phyloP scores from a whole-genome alignment of 2,797 vertebrate genomes.

The Trachurus trachurus region DNA sequence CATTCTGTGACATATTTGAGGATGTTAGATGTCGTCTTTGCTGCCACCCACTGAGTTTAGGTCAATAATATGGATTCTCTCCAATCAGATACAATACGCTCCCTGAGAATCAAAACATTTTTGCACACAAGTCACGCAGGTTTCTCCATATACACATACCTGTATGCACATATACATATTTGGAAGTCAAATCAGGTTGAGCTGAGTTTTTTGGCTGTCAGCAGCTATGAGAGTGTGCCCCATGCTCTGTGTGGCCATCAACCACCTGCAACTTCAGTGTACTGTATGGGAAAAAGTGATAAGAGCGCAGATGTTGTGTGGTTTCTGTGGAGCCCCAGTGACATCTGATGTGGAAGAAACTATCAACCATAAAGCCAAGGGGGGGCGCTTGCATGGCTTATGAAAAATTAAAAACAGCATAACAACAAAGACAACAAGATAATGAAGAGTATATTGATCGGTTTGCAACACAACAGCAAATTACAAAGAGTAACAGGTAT shows the following conservation, averaged over 20 bases:
- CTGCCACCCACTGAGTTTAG: too few relatives aligned
- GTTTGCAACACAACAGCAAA: not conserved
- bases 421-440: not conserved
- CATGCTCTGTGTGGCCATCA: constrained; percentile 30
- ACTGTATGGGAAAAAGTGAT: constrained; percentile 78
- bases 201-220: constrained; percentile 17
- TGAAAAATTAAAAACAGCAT: constrained; percentile 17
- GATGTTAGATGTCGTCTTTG: too few relatives aligned
- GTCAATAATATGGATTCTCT: too few relatives aligned
- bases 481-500: not conserved
- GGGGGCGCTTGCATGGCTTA: constrained; percentile 6
- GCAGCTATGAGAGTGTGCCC: constrained; percentile 13
- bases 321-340: constrained; percentile 36
- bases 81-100: too few relatives aligned
- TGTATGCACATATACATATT: too few relatives aligned
- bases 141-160: not conserved
- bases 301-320: constrained; percentile 77
- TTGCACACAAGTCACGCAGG: not conserved
- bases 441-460: accelerated
- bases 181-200: not conserved
- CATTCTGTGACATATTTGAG: too few relatives aligned
- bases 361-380: constrained; percentile 48
- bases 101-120: not conserved
- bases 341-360: constrained; percentile 63
- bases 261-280: constrained; percentile 52